phyloP scores from a whole-genome alignment of 53 echinoderm and acorn worm genomes.

The Crossaster papposus region DNA sequence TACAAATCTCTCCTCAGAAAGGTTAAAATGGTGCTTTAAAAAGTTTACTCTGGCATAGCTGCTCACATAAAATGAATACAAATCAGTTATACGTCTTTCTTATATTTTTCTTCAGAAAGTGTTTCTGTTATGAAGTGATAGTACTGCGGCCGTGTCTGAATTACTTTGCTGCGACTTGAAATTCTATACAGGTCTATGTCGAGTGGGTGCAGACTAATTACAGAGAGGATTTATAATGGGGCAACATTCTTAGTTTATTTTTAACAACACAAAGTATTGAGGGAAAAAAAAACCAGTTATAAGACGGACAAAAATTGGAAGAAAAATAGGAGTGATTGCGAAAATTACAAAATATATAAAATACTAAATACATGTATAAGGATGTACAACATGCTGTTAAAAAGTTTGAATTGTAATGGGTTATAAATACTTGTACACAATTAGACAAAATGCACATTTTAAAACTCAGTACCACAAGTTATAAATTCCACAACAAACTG shows the following conservation, averaged over 20 bases:
- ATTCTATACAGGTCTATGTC: no score
- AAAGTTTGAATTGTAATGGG: neutral
- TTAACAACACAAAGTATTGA: neutral
- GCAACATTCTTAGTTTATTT: neutral
- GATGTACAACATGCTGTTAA: conserved; percentile 13
- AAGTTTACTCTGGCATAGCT: neutral
- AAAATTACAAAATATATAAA: neutral
- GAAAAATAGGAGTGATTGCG: neutral
- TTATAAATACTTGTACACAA: no score
- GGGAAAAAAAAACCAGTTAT: neutral
- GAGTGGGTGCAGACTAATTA: neutral
- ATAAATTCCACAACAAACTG: no score
- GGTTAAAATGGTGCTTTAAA: neutral
- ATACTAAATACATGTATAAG: neutral
- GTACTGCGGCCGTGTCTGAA: no score
- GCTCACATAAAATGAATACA: neutral
- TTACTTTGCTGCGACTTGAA: no score
- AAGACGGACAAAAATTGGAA: neutral
- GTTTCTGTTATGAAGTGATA: no score
- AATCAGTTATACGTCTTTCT: no score
- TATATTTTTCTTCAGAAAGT: neutral
- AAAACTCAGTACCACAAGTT: no score
- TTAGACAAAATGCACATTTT: no score
- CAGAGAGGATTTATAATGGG: neutral
- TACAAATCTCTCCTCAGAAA: neutral